Evolutionary conservation across 2,113 vertebrate species (phyloP).

Genomic region (Pipa parva): DNA sequence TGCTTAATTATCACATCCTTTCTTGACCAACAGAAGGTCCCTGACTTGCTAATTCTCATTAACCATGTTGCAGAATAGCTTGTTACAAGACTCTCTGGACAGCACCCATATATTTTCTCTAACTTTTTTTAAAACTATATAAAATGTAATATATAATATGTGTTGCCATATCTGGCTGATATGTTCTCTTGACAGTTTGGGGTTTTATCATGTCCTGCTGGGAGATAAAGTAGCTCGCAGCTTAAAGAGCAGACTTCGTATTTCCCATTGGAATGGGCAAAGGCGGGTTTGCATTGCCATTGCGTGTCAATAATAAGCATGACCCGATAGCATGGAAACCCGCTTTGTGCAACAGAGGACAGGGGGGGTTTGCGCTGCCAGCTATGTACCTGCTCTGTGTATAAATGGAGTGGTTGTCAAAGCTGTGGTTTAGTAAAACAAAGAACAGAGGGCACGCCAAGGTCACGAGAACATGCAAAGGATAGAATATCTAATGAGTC

Average conservation of each 20-base stretch:
- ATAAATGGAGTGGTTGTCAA: conserved; percentile 31
- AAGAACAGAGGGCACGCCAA: conserved; percentile 33
- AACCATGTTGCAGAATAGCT: too few species aligned
- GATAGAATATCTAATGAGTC: conserved; percentile 25
- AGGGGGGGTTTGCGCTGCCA: conserved; percentile 3
- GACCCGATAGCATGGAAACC: conserved; percentile 16
- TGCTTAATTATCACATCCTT: too few species aligned
- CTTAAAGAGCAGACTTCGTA: conserved; percentile 16
- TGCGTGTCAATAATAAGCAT: conserved; percentile 19
- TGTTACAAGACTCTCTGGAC: too few species aligned
- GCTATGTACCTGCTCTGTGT: conserved; percentile 39
- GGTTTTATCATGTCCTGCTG: conserved; percentile 25
- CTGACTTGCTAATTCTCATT: not conserved
- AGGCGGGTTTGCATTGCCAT: conserved; percentile 5
- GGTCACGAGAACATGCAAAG: conserved; percentile 36
- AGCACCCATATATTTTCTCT: too few species aligned
- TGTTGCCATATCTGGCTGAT: too few species aligned
- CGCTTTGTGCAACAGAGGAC: conserved; percentile 19
- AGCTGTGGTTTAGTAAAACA: conserved; percentile 23
- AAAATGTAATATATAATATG: too few species aligned
- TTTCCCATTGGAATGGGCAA: not conserved
- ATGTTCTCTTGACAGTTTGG: conserved; percentile 21
- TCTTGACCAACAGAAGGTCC: not conserved
- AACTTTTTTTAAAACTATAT: too few species aligned
- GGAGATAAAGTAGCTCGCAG: conserved; percentile 21